These are phyloP conservation scores for Meteorus colon DNA, from an alignment of 2,888 invertebrate genomes.

Conservation along the genomic window DNA sequence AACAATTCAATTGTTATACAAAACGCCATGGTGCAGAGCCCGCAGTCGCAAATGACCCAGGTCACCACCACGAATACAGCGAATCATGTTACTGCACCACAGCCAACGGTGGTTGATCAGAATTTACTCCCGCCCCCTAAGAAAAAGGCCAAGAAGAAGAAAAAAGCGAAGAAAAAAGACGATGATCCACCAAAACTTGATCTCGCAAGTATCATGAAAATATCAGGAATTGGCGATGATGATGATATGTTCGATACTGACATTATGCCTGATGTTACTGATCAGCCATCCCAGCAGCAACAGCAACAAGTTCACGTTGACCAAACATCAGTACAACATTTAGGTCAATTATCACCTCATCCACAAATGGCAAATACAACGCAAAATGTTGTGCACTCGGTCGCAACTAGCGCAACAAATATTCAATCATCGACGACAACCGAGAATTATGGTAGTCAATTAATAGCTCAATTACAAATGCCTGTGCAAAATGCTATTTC, in stretches of 20 bases:
- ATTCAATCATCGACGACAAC: conserved; percentile 51
- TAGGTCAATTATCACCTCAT: conserved; percentile 53
- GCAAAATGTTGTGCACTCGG: conserved; percentile 46
- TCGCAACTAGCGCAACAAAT: conserved; percentile 65
- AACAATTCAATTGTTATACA: conserved; percentile 70
- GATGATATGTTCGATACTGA: conserved; percentile 76
- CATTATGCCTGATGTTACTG: conserved; percentile 57
- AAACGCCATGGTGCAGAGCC: conserved; percentile 71
- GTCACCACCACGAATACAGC: conserved; percentile 49
- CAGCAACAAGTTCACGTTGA: conserved; percentile 53
- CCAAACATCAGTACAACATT: conserved; percentile 52
- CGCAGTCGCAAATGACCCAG: conserved; percentile 68
- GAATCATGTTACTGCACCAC: conserved; percentile 51
- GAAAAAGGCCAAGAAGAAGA: conserved; percentile 76
- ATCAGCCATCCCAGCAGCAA: background rate
- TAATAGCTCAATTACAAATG: conserved; percentile 76
- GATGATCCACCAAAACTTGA: conserved; percentile 77
- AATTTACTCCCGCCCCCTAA: conserved; percentile 73
- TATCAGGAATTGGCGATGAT: conserved; percentile 82
- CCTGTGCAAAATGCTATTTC: conserved; percentile 70
- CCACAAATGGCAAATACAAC: conserved; percentile 19
- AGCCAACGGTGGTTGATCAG: conserved; percentile 66
- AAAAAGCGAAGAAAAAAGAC: conserved; percentile 75
- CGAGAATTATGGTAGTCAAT: conserved; percentile 63
- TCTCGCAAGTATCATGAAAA: conserved; percentile 83